phyloP scores from a whole-genome alignment of 2,888 invertebrate genomes.

The Amphipyra tragopoginis region DNA sequence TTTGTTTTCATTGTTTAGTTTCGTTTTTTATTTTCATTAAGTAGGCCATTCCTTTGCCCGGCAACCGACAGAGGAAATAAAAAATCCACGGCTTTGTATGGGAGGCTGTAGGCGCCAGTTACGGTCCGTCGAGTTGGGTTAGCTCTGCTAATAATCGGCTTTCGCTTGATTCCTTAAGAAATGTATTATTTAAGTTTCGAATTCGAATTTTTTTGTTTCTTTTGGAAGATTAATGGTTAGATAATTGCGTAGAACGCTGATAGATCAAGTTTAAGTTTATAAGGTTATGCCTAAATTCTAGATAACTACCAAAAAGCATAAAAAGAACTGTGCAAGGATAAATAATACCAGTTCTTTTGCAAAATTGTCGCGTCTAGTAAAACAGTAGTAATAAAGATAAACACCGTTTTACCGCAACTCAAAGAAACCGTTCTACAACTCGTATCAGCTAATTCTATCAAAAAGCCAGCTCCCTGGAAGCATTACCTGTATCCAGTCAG shows the following conservation, averaged over 20 bases:
- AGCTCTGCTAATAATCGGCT: constrained; percentile 42
- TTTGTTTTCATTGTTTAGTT: constrained; percentile 64
- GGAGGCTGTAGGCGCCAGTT: constrained; percentile 50
- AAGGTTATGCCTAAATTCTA: neutral
- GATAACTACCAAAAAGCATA: neutral
- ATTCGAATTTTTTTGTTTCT: constrained; percentile 24
- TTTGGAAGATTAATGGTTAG: constrained; percentile 7
- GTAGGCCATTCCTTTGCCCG: constrained; percentile 53
- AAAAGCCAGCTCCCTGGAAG: constrained; percentile 47
- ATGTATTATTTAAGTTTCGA: constrained; percentile 20
- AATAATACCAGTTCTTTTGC: too few species aligned
- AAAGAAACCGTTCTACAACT: constrained; percentile 43
- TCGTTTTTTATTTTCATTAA: constrained; percentile 31
- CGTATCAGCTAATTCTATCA: constrained; percentile 49
- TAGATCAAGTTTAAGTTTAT: constrained; percentile 4
- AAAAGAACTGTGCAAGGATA: neutral
- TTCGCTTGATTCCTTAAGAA: constrained; percentile 35
- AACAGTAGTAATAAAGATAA: constrained; percentile 15
- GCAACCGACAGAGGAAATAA: constrained; percentile 55
- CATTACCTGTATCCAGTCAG: constrained; percentile 54
- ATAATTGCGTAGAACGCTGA: constrained; percentile 21
- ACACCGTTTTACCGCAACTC: constrained; percentile 29
- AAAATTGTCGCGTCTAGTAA: too few species aligned
- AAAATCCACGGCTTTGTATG: constrained; percentile 44
- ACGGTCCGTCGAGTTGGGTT: constrained; percentile 33